phyloP scores from a whole-genome alignment of 2,797 vertebrate species.

The Sarcophilus harrisii region DNA sequence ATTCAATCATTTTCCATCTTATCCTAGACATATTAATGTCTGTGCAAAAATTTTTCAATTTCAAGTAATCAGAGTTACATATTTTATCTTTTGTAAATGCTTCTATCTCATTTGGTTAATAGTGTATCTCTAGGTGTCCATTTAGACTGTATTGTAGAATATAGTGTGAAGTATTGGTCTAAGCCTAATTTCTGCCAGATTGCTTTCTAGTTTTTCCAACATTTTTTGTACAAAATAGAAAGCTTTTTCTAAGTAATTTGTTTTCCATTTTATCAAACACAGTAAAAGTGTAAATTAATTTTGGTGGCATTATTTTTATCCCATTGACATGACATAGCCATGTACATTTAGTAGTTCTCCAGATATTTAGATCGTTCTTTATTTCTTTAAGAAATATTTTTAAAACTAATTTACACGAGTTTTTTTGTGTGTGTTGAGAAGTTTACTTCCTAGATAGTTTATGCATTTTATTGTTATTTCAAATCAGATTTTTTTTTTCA shows the following conservation, averaged over 20 bases:
- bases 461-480: neutral
- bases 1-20: neutral
- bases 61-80: no score
- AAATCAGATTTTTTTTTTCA: neutral
- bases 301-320: neutral
- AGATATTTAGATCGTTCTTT: neutral
- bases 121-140: no score
- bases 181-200: no score
- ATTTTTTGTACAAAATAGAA: no score
- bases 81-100: no score
- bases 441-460: neutral
- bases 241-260: no score
- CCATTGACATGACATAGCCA: neutral
- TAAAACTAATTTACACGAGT: neutral
- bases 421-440: neutral
- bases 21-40: neutral
- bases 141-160: no score
- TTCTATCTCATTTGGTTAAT: no score
- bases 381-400: neutral
- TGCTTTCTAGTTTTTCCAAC: no score
- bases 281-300: neutral
- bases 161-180: no score
- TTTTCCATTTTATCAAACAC: no score
- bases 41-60: neutral
- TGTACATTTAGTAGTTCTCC: neutral